Base-by-base conservation (phyloP, 2,888 invertebrate species). In the Hyles lineata region DNA sequence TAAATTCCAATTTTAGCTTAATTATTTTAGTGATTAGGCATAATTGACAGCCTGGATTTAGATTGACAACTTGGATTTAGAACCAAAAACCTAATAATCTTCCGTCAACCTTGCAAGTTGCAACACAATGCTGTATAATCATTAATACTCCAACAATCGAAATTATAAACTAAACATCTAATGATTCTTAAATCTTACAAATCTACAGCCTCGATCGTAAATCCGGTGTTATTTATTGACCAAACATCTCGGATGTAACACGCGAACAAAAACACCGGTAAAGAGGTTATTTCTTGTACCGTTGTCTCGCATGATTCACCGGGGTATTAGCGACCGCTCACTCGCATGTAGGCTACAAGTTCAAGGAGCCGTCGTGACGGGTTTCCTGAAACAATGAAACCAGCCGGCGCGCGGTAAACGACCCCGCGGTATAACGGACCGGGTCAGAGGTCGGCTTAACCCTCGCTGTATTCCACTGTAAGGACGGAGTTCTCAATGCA, bases 361-460 rank as follows among this genome's bases (percentile, higher is more conserved):
- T 87, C 88, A 87, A 87, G 87, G 86, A 86, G 82, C 82, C 79
- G 29, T 70, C 61, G 73, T 79, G 84, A 80, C 82, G 80, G 78
- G 62, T 75, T 77, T 82, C 79, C 81, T 75, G 75, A 77, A 77
- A 76, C 81, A 79, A 76, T 78, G 80, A 82, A 55, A 55, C 55
- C 55, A 55, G 83, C 81, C 76, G 78, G 25, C 73, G 69, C 7
- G 73, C 77, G 81, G 82, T 83, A 81, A 83, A 82, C 72, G 80
- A 82, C 78, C 83, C 55, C 43, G 21, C 15, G 35, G 8, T 55
- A 0, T 67, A 67, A 67, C 60, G 60, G 67, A 50, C 23, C 67
- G 67, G 23, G 50, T 67, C 50, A 67, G 7, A 23, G 23, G 32
- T 8, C n/a, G 29, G 21, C 63, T 63, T 61, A 25, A 61, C 61